Conservation (phyloP, 2,113 vertebrate genomes). For the Corvus cornix region DNA sequence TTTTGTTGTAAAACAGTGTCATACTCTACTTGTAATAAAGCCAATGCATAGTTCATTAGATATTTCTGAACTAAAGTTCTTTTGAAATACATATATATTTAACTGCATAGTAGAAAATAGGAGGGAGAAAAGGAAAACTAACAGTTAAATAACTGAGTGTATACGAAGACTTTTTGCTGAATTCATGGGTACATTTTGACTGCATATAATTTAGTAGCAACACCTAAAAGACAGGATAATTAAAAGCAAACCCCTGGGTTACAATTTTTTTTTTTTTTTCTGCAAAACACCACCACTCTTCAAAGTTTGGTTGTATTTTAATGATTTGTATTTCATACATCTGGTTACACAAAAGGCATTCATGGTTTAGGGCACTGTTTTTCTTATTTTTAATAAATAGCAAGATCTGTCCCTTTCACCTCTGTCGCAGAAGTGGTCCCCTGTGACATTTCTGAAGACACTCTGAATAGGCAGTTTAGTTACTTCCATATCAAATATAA, state of each 20-base stretch:
- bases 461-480: neutral
- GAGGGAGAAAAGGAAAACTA: neutral
- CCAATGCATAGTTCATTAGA: neutral
- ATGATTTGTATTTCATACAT: neutral
- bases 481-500: neutral
- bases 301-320: neutral
- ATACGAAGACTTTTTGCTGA: conserved; percentile 18
- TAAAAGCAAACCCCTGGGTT: neutral
- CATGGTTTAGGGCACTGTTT: neutral
- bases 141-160: neutral
- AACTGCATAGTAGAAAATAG: neutral
- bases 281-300: neutral
- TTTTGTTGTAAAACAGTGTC: neutral
- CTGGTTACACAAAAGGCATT: conserved; percentile 5
- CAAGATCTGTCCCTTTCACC: neutral
- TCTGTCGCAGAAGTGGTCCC: neutral
- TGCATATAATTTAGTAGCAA: neutral
- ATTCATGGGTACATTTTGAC: neutral
- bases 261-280: neutral
- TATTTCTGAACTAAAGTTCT: neutral
- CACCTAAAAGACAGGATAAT: neutral
- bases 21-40: neutral
- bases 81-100: neutral
- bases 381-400: neutral
- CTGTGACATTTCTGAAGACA: neutral